Evolutionary conservation across 2,888 invertebrate species (phyloP).

Genomic region (Hypomecis atomaria): DNA sequence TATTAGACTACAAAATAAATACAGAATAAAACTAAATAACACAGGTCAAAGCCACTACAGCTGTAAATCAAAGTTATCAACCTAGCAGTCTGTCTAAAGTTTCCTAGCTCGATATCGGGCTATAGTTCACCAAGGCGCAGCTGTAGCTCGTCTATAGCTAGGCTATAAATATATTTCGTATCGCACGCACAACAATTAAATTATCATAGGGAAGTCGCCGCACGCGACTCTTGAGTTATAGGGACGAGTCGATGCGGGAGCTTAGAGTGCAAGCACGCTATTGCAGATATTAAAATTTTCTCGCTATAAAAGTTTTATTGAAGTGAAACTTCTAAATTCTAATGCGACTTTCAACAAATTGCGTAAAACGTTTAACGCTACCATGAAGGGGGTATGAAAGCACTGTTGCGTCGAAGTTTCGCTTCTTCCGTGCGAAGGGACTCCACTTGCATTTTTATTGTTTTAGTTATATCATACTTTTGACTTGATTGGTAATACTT

Average conservation of each 20-base stretch:
- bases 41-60: constrained; percentile 14
- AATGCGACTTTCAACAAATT: too few species aligned
- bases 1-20: too few species aligned
- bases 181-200: constrained; percentile 81
- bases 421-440: too few species aligned
- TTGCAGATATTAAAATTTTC: constrained; percentile 30
- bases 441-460: too few species aligned
- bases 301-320: neutral
- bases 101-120: constrained; percentile 40
- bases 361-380: too few species aligned
- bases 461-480: neutral
- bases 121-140: constrained; percentile 4
- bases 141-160: constrained; percentile 18
- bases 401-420: too few species aligned
- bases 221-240: constrained; percentile 78
- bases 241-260: constrained; percentile 52
- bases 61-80: constrained; percentile 13
- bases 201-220: constrained; percentile 81
- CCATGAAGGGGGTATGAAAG: too few species aligned
- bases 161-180: constrained; percentile 66
- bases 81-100: constrained; percentile 45
- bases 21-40: constrained; percentile 1
- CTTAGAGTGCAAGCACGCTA: constrained; percentile 41
- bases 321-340: too few species aligned
- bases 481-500: neutral